Evolutionary conservation across 2,113 vertebrate species (phyloP), one percentile per base, ranked within the genome.

Genomic region (Heterotis niloticus): DNA sequence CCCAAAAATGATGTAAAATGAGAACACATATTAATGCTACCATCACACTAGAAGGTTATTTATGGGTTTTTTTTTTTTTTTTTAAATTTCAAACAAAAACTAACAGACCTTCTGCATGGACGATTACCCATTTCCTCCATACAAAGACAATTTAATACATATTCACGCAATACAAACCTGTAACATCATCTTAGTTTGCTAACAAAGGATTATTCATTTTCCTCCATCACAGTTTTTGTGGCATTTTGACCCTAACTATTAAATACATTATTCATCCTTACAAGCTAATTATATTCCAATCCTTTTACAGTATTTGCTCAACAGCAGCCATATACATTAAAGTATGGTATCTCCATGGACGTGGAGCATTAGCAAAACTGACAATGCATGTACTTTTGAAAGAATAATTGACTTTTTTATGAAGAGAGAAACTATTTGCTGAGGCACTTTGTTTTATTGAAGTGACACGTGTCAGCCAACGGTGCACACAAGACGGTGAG

Each of bases 351-450:
- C 34, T 28, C 1, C 18, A 44, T 5, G 51, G 20, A 23, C 13
- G 5, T 82, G 87, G 86, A 84, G 85, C 85, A 81, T 78, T 67
- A 84, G 86, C 84, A 86, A 87, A n/a, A 87, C 88, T 81, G 82
- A 88, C 87, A 78, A 82, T 51, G 84, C 79, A 73, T 84, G 88
- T 85, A 90, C 86, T 91, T 92, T 88, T 89, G 84, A 82, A 85
- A 83, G 51, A 82, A 83, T 90, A 91, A 91, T 90, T 89, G 84
- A 88, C 87, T 91, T 89, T 80, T 85, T 79, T 34, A 29, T 81
- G 79, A 80, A 90, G 90, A 90, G 77, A 88, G 77, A 80, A 86
- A 89, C 88, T 89, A 88, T 86, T 87, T 86, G 88, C 88, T 89
- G 86, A 90, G 90, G 88, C 86, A 85, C 85, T 74, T 85, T 84